Evolutionary conservation across 2,113 vertebrate species (phyloP).

Genomic region (Eublepharis macularius): DNA sequence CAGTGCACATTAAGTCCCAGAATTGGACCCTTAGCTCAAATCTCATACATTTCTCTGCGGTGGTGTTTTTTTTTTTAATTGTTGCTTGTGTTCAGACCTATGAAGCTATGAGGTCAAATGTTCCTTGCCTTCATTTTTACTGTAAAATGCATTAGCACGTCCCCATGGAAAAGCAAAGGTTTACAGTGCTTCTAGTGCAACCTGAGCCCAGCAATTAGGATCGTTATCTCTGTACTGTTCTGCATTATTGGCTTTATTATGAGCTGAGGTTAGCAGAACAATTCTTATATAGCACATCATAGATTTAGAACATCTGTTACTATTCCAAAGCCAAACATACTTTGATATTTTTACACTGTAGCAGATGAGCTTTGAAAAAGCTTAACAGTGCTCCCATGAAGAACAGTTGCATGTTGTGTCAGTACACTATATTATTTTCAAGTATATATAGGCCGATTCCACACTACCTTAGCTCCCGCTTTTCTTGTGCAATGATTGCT

Average conservation of each 20-base stretch:
- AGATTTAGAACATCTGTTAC: not conserved
- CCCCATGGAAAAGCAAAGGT: conserved; percentile 20
- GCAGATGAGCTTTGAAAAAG: not conserved
- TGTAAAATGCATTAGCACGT: conserved; percentile 35
- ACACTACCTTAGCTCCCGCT: too few relatives aligned
- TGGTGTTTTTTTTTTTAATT: not conserved
- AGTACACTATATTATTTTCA: not conserved
- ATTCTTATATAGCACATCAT: not conserved
- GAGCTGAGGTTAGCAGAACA: conserved; percentile 21
- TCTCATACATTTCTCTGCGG: not conserved
- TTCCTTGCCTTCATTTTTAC: not conserved
- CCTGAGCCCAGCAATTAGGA: not conserved
- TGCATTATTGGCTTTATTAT: conserved; percentile 35
- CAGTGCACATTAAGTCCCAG: not conserved
- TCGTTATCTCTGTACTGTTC: conserved; percentile 32
- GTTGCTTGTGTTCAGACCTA: not conserved
- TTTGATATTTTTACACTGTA: not conserved
- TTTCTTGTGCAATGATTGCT: too few relatives aligned
- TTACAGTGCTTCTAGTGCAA: not conserved
- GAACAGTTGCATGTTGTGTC: not conserved
- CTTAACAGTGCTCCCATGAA: not conserved
- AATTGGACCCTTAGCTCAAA: not conserved
- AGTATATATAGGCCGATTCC: not conserved
- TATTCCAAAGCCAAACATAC: not conserved
- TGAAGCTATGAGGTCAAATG: conserved; percentile 1